Base-by-base conservation (phyloP, 2,888 invertebrate species). In the Meandrusa payeni region DNA sequence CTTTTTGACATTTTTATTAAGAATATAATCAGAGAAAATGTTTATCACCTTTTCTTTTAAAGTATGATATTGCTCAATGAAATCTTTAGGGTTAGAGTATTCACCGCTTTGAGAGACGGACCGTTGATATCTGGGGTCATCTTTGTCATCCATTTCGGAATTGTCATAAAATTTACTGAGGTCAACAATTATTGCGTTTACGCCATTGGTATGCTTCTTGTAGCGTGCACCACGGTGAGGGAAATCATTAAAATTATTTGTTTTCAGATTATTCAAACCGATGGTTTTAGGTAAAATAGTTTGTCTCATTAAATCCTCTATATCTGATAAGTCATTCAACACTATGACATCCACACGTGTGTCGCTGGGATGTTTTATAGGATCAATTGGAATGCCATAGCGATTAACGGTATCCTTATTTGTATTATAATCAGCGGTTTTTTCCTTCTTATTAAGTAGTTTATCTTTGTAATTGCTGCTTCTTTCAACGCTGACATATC, bases 291-390 rank as follows among this genome's bases (percentile, higher is more conserved):
- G 20, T 23, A 42, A 22, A 9, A 22, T 17, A 11, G 28, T 37
- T 7, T 31, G 29, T 13, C 40, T 34, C 1, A 37, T 5, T 4
- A 42, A 11, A 12, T 43, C 24, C 1, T 24, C 42, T 19, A 37
- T 9, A 10, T 44, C 42, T 47, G n/a, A 44, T 15, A n/a, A 26
- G 9, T 31, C 38, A 17, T 45, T 26, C 1, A 23, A 33, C 11
- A 13, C 17, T 41, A 36, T 11, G 37, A 29, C 17, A 2, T 49
- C 41, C 5, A 34, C 31, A 33, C 34, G 31, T 6, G 29, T 24
- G 2, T 37, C 9, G 2, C 1, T 1, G 1, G 19, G 2, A 17
- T 20, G 7, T 12, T 11, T 29, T 19, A n/a, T n/a, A n/a, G n/a
- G n/a, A n/a, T n/a, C n/a, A n/a, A n/a, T n/a, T n/a, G n/a, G n/a